Conservation (phyloP, 2,888 invertebrate species). For the Conops quadrifasciatus region DNA sequence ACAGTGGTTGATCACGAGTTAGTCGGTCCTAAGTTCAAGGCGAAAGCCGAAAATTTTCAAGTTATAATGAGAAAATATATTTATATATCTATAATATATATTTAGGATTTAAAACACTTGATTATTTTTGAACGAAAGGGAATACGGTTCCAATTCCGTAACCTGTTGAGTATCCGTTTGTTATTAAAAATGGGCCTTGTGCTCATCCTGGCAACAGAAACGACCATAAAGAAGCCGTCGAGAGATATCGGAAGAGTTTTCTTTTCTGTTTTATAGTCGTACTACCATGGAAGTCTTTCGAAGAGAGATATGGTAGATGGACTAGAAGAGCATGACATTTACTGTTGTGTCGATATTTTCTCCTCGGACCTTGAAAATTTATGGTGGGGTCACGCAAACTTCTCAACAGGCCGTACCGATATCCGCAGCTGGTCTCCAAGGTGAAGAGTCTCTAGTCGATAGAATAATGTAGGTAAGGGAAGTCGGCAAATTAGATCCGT, state of each 20-base stretch:
- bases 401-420: conserved; percentile 68
- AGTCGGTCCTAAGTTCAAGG: conserved; percentile 70
- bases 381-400: conserved; percentile 39
- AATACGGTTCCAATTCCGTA: conserved; percentile 69
- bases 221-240: conserved; percentile 70
- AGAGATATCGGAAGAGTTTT: conserved; percentile 63
- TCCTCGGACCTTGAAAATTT: conserved; percentile 41
- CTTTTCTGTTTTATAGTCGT: conserved; percentile 40
- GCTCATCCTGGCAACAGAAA: conserved; percentile 65
- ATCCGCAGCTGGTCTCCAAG: conserved; percentile 81
- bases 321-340: conserved; percentile 48
- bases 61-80: conserved; percentile 24
- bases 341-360: conserved; percentile 49
- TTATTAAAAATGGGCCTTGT: conserved; percentile 64
- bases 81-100: conserved; percentile 33
- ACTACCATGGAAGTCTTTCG: conserved; percentile 48
- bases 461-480: conserved; percentile 34
- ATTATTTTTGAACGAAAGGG: conserved; percentile 64
- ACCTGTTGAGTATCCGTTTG: conserved; percentile 56
- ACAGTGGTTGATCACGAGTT: conserved; percentile 70
- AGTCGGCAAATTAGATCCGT: conserved; percentile 62
- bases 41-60: conserved; percentile 66
- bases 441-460: conserved; percentile 72
- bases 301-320: conserved; percentile 46
- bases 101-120: conserved; percentile 37